Base-by-base conservation (phyloP, 2,113 vertebrate species). In the Microcebus ravelobensis region DNA sequence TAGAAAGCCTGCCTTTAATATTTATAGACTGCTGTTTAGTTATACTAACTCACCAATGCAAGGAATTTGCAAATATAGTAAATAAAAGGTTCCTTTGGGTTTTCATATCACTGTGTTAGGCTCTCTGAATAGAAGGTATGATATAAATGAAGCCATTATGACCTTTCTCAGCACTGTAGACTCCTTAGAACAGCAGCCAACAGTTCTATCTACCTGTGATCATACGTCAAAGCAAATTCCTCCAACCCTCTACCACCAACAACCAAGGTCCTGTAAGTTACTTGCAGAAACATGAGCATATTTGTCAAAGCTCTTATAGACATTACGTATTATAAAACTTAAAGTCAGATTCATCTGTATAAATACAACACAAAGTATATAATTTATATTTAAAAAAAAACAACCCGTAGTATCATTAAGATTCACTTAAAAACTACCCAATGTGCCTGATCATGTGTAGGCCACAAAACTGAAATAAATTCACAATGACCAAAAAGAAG, bases 391-490 rank as follows among this genome's bases (percentile, higher is more conserved):
- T 45, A 6, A n/a, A 88, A 61, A 61, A 61, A 63, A 27, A 84
- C 2, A 39, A 23, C 11, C 27, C 20, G 34, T 3, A 10, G 42
- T 61, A 65, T 39, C 29, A 55, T 50, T 18, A 80, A 90, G 48
- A 83, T 34, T 92, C 50, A 77, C 59, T 87, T 85, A 93, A 87
- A 96, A 88, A 57, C 6, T 27, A 39, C 8, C 42, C 39, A 45
- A 0, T 34, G 77, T 42, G 34, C 97, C 96, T 88, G 59, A 11
- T 80, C 80, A 6, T 94, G 97, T 97, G 94, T 94, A 98, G 96
- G 97, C 96, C 79, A 97, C 87, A 90, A 93, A 98, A 70, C 81
- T 61, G 95, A 96, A 94, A 98, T 98, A 96, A 93, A 98, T 93
- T 97, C 96, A 97, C 42, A 68, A 13, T 52, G 39, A 23, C 89